Evolutionary conservation across 2,888 invertebrate genomes (phyloP).

Genomic region (Calameuta filiformis): DNA sequence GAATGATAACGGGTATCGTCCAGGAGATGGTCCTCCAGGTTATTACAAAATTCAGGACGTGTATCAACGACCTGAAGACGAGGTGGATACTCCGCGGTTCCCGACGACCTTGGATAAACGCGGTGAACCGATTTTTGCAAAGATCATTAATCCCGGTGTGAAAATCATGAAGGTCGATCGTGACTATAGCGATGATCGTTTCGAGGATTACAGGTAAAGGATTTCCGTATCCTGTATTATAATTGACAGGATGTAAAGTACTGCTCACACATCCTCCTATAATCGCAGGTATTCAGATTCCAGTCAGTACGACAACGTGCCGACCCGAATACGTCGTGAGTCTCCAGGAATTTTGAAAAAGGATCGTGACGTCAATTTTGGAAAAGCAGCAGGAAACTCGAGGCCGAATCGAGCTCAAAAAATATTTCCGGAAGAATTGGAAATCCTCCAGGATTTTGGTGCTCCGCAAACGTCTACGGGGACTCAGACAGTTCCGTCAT

Average conservation of each 20-base stretch:
- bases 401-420: constrained; percentile 6
- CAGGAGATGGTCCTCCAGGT: constrained; percentile 31
- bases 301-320: constrained; percentile 64
- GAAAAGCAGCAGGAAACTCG: constrained; percentile 48
- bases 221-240: neutral
- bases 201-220: constrained; percentile 53
- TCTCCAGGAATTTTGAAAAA: constrained; percentile 53
- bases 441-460: constrained; percentile 58
- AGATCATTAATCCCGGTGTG: constrained; percentile 58
- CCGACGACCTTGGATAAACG: constrained; percentile 44
- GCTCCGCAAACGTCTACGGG: constrained; percentile 51
- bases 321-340: constrained; percentile 52
- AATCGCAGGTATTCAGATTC: constrained; percentile 55
- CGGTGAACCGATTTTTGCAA: constrained; percentile 50
- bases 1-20: constrained; percentile 28
- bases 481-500: constrained; percentile 66
- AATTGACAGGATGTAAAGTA: neutral
- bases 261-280: neutral
- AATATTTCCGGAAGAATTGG: constrained; percentile 53
- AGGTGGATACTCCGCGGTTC: constrained; percentile 59
- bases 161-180: constrained; percentile 62
- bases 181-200: constrained; percentile 49
- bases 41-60: constrained; percentile 54
- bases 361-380: constrained; percentile 56
- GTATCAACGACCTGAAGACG: constrained; percentile 57